Conservation (phyloP, 2,888 invertebrate species). For the Phyllotreta striolata region DNA sequence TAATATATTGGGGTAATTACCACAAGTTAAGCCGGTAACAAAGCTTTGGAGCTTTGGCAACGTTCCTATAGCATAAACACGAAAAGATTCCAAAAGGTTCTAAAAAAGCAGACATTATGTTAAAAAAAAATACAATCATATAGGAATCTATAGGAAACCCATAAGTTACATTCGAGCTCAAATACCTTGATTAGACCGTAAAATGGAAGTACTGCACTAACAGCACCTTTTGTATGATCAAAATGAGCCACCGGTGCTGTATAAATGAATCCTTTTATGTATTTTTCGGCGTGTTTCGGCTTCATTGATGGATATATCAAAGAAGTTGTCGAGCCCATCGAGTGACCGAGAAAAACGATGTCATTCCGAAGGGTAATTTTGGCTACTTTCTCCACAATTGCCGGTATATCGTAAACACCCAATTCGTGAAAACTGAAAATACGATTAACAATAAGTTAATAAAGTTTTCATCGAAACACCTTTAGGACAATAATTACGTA, state of each 20-base stretch:
- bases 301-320: slow-evolving; percentile 73
- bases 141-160: too few species aligned
- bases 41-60: slow-evolving; percentile 13
- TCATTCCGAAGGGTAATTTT: slow-evolving; percentile 59
- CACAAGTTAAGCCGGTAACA: slow-evolving; percentile 11
- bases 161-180: background rate
- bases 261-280: slow-evolving; percentile 70
- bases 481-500: too few species aligned
- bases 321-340: slow-evolving; percentile 82
- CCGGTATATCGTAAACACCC: slow-evolving; percentile 83
- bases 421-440: slow-evolving; percentile 82
- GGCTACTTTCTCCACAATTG: slow-evolving; percentile 76
- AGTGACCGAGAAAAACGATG: slow-evolving; percentile 82
- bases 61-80: slow-evolving; percentile 5
- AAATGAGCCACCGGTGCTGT: slow-evolving; percentile 74
- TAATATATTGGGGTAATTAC: slow-evolving; percentile 23
- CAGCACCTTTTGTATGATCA: slow-evolving; percentile 60
- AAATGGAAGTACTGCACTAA: slow-evolving; percentile 31
- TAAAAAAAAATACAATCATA: too few species aligned
- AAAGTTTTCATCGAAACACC: background rate
- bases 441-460: slow-evolving; percentile 1
- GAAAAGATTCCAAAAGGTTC: slow-evolving; percentile 5
- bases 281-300: slow-evolving; percentile 70
- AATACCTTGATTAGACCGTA: slow-evolving; percentile 21
- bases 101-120: slow-evolving; percentile 20